phyloP scores from a whole-genome alignment of 2,888 invertebrate species.

The Plusia festucae region DNA sequence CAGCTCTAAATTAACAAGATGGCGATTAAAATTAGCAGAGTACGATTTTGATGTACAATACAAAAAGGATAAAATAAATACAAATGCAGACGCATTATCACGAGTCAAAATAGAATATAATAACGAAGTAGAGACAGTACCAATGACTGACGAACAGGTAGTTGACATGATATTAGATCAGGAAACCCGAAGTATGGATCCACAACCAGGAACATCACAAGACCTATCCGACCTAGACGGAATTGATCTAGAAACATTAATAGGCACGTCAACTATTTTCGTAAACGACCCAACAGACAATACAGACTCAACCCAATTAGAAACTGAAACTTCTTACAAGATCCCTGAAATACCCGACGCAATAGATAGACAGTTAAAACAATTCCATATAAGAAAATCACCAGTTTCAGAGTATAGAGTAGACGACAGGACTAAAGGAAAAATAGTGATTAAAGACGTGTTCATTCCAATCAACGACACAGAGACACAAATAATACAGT shows the following conservation, averaged over 20 bases:
- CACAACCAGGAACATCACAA: not conserved
- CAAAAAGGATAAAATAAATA: conserved; percentile 26
- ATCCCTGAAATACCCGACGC: conserved; percentile 47
- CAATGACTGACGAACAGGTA: conserved; percentile 11
- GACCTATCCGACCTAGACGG: conserved; percentile 10
- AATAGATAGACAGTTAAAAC: conserved; percentile 59
- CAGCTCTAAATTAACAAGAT: conserved; percentile 20
- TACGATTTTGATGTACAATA: conserved; percentile 25
- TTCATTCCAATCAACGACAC: conserved; percentile 29
- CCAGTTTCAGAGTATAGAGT: conserved; percentile 47
- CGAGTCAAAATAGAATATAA: not conserved
- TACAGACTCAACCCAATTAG: not conserved
- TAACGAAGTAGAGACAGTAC: not conserved
- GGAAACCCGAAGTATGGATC: not conserved
- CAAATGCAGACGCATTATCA: conserved; percentile 36
- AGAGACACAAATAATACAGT: conserved; percentile 45
- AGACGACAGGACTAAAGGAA: conserved; percentile 46
- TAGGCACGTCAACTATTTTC: too few relatives aligned
- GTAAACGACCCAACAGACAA: too few relatives aligned
- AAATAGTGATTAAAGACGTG: conserved; percentile 19
- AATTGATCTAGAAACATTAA: not conserved
- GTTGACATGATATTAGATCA: not conserved
- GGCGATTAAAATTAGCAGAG: conserved; percentile 24
- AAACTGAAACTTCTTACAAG: conserved; percentile 8
- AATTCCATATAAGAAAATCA: conserved; percentile 52